Conservation (phyloP, 1,140 invertebrate species). For the Macrosteles quadrilineatus region DNA sequence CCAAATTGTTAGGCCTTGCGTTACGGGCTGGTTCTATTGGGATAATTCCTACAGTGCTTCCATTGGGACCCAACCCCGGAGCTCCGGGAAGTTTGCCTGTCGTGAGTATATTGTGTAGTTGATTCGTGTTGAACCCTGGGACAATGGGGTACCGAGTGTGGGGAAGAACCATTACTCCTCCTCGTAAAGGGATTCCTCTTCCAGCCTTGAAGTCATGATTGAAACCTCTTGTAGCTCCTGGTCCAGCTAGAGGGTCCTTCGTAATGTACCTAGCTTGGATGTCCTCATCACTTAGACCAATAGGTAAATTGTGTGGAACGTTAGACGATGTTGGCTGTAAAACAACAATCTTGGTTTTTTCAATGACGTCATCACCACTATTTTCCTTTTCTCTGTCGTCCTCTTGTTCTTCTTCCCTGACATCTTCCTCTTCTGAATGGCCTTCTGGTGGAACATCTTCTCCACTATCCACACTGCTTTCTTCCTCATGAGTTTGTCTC, state of each 20-base stretch:
- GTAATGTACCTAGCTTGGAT: conserved; percentile 1
- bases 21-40: neutral
- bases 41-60: neutral
- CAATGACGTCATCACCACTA: neutral
- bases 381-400: conserved; percentile 7
- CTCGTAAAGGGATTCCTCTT: conserved; percentile 15
- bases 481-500: neutral
- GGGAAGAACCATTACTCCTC: neutral
- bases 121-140: conserved; percentile 15
- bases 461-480: neutral
- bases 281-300: neutral
- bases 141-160: conserved; percentile 15
- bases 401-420: conserved; percentile 22
- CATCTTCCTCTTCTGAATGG: neutral
- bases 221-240: conserved; percentile 24
- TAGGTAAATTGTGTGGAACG: neutral
- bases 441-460: neutral
- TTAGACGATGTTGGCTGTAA: neutral
- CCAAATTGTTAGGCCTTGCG: neutral
- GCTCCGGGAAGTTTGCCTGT: neutral
- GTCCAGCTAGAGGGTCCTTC: conserved; percentile 28
- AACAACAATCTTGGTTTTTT: conserved; percentile 14
- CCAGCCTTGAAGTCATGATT: conserved; percentile 30
- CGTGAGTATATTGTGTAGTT: neutral
- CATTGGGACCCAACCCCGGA: neutral